These are phyloP conservation scores for Anguilla anguilla DNA, from an alignment of 2,797 vertebrate genomes.

Conservation along the genomic window DNA sequence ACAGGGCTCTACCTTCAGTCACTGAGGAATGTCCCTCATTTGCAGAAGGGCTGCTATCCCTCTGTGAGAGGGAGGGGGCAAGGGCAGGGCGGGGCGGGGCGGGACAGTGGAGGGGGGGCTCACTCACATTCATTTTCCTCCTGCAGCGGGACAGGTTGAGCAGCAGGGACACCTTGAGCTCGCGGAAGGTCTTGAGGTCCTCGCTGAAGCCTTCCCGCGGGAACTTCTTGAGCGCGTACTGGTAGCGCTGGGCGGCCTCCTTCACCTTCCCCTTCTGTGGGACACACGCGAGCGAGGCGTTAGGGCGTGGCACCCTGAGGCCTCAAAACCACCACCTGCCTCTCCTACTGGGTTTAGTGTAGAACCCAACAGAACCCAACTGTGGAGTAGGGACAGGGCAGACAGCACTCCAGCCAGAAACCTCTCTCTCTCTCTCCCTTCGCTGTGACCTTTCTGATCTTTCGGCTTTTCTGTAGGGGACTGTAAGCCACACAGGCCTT, in stretches of 20 bases:
- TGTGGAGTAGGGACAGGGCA: not conserved
- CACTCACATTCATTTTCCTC: constrained; percentile 98
- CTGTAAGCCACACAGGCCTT: no score
- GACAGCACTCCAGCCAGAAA: not conserved
- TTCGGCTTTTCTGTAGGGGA: no score
- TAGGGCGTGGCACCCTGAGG: not conserved
- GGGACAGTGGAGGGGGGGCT: not conserved
- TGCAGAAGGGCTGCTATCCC: not conserved
- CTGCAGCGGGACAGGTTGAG: constrained; percentile 98
- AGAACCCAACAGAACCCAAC: not conserved
- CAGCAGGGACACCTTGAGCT: constrained; percentile 96
- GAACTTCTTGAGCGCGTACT: constrained; percentile 97
- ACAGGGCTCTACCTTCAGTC: not conserved
- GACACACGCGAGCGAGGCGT: not conserved
- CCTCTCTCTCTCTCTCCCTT: no score
- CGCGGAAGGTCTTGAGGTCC: constrained; percentile 97
- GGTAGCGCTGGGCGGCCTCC: constrained; percentile 97
- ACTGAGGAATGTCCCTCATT: not conserved
- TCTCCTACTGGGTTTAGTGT: not conserved
- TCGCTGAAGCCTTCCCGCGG: constrained; percentile 98
- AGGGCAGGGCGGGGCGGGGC: not conserved
- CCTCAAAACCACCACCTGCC: not conserved
- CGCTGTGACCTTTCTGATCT: no score
- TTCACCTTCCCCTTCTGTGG: constrained; percentile 98
- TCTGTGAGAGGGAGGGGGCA: not conserved